phyloP scores from a whole-genome alignment of 2,113 vertebrate genomes.

The Charadrius vociferus region DNA sequence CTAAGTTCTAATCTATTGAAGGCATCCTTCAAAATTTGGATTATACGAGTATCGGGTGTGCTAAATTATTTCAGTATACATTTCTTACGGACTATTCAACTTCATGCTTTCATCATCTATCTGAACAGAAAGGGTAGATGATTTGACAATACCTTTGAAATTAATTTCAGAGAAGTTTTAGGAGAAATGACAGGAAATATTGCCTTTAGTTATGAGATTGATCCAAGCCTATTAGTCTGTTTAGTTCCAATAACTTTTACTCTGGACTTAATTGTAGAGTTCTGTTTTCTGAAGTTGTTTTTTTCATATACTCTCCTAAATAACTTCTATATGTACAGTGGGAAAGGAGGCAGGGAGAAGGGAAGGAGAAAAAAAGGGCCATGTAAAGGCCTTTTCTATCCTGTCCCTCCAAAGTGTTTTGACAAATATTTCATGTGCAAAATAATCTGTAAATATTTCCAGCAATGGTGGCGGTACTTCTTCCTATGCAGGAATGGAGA shows the following conservation, averaged over 20 bases:
- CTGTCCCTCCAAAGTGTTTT: neutral
- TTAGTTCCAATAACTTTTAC: neutral
- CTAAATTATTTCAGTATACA: neutral
- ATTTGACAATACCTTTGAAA: neutral
- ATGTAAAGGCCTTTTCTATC: neutral
- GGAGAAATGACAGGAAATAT: neutral
- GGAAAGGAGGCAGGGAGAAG: neutral
- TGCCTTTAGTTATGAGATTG: neutral
- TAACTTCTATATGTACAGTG: neutral
- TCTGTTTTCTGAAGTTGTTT: neutral
- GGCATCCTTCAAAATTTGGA: neutral
- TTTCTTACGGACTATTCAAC: neutral
- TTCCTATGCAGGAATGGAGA: neutral
- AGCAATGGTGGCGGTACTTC: neutral
- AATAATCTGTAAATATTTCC: neutral
- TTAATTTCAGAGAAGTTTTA: neutral
- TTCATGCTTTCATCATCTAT: neutral
- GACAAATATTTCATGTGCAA: fast-evolving
- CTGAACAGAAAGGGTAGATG: neutral
- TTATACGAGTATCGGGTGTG: neutral
- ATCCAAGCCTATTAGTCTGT: neutral
- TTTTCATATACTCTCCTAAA: neutral
- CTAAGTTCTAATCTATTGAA: neutral
- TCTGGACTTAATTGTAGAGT: neutral
- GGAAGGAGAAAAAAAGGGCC: neutral